Conservation (phyloP, 2,888 invertebrate species). For the Caenorhabditis sulstoni region DNA sequence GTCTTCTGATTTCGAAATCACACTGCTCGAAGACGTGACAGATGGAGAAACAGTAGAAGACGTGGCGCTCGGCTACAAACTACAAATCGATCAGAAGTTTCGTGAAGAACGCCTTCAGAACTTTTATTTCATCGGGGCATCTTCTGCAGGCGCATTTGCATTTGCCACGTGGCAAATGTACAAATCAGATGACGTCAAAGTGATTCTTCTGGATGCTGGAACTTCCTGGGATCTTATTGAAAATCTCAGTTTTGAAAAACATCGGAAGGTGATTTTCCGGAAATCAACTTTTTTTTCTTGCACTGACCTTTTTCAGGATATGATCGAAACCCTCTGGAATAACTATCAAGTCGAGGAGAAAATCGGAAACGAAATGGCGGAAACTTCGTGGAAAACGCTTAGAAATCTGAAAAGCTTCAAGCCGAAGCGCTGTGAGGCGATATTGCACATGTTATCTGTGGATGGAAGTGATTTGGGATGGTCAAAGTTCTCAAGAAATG, state of each 20-base stretch:
- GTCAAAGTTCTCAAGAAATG: slow-evolving; percentile 31
- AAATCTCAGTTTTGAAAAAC: slow-evolving; percentile 20
- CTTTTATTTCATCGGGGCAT: slow-evolving; percentile 61
- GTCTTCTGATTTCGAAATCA: background rate
- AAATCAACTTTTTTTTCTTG: background rate
- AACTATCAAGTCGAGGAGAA: slow-evolving; percentile 18
- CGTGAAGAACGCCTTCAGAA: background rate
- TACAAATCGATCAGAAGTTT: slow-evolving; percentile 37
- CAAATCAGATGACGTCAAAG: background rate
- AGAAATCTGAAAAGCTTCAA: slow-evolving; percentile 41
- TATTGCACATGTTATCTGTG: slow-evolving; percentile 54
- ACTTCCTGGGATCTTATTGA: slow-evolving; percentile 45
- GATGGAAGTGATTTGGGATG: slow-evolving; percentile 68
- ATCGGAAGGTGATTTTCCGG: slow-evolving; percentile 39
- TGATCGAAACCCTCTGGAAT: slow-evolving; percentile 22
- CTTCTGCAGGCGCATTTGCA: slow-evolving; percentile 64
- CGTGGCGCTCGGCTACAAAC: slow-evolving; percentile 23
- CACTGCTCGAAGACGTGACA: slow-evolving; percentile 38
- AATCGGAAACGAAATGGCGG: slow-evolving; percentile 2
- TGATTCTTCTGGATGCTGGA: slow-evolving; percentile 52
- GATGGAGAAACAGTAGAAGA: slow-evolving; percentile 29
- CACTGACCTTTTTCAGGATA: slow-evolving; percentile 33
- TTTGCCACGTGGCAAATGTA: slow-evolving; percentile 37
- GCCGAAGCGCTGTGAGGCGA: background rate
- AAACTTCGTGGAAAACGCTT: slow-evolving; percentile 45